These are phyloP conservation scores for Dipodomys ordii DNA, from an alignment of 2,113 vertebrate species.

Conservation along the genomic window DNA sequence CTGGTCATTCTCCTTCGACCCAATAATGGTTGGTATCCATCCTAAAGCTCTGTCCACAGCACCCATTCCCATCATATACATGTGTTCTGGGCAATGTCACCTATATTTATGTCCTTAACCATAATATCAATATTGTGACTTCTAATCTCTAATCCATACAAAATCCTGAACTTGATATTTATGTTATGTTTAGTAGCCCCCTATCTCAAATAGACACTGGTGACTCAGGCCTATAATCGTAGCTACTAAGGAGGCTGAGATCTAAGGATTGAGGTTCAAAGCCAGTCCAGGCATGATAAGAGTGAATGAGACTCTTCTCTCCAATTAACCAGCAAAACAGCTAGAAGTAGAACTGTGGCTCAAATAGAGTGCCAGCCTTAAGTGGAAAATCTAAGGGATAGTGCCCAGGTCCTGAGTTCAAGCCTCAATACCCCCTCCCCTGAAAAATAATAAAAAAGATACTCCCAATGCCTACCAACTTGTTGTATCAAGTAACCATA, in stretches of 20 bases:
- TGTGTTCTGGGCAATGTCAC: slow-evolving; percentile 1
- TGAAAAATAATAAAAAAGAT: too few species aligned
- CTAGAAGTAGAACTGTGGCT: too few species aligned
- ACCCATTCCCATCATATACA: background rate
- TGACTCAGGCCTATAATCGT: too few species aligned
- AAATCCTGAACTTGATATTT: slow-evolving; percentile 10
- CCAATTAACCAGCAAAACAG: too few species aligned
- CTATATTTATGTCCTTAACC: background rate
- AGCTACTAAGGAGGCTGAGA: too few species aligned
- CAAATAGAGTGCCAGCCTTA: too few species aligned
- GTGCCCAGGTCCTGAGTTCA: too few species aligned
- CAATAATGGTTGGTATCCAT: background rate
- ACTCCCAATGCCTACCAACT: background rate
- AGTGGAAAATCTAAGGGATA: too few species aligned
- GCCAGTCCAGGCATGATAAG: too few species aligned
- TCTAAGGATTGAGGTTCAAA: too few species aligned
- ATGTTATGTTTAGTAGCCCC: background rate
- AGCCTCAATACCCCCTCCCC: too few species aligned
- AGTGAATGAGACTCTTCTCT: too few species aligned
- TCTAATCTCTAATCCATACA: background rate
- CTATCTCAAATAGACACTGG: background rate
- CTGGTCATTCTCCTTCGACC: background rate
- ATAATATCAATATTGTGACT: background rate
- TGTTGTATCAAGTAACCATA: background rate
- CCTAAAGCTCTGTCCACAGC: background rate